Evolutionary conservation across 1,140 invertebrate species (phyloP), one percentile per base, ranked within the genome.

Genomic region (Zelostemma sp.): DNA sequence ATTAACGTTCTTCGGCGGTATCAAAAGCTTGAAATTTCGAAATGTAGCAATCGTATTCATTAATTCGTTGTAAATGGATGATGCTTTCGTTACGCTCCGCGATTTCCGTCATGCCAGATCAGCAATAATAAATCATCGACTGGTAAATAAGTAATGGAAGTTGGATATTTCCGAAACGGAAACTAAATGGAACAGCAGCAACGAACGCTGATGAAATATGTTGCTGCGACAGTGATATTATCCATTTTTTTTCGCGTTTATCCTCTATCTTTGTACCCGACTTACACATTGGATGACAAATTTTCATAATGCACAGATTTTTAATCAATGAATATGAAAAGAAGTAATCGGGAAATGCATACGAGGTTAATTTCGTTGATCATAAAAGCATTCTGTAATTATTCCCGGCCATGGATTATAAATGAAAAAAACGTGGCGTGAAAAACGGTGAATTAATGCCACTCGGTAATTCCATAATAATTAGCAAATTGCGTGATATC

Each of bases 1-100:
- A 62, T 60, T 58, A 46, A 61, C 61, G 61, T 65, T 71, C 57
- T 65, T 64, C 35, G 45, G 8, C 33, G 14, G 21, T 28, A 41
- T 28, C 14, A 51, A 56, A 14, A 40, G 51, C 21, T 56, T 25
- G 28, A 47, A 41, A 47, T 55, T 48, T 55, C 51, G 28, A 60
- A 67, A 60, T 56, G 45, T 54, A 46, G 31, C 45, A 35, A 9
- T 8, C 4, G 49, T 59, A 35, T 21, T 15, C 49, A 41, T 50
- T 43, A 11, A 19, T 11, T 17, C 40, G 11, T 41, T 25, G 28
- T 60, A 54, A 55, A 66, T 65, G 51, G 40, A 58, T 53, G 51
- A 64, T 54, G 33, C 41, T 53, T 55, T 40, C 49, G 49, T 65
- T 65, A 53, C 21, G 33, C 33, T 12, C 11, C 17, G 43, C 50